Base-by-base conservation (phyloP, 2,113 vertebrate genomes). In the Cephalopterus ornatus region DNA sequence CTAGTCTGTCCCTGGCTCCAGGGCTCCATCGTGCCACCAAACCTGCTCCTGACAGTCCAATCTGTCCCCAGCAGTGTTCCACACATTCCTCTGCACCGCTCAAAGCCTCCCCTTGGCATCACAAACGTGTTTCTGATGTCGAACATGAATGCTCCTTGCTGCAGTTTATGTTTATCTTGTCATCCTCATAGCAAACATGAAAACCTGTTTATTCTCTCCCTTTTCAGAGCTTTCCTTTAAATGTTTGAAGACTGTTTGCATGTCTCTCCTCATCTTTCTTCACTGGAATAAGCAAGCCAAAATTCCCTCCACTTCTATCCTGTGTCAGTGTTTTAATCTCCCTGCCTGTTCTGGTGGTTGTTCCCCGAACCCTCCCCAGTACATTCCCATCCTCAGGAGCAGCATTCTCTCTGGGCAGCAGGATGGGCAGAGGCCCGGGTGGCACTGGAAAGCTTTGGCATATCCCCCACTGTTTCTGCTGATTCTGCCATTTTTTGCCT, bases 151-250 rank as follows among this genome's bases (percentile, higher is more conserved):
- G 39, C 77, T 91, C 61, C 85, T 71, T 63, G 93, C 90, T 90
- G 95, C 95, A 52, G 92, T 76, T 92, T 83, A 41, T 71, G 90
- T 94, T 93, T 90, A 26, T 30, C 95, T 95, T 96, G 95, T 94
- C 95, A 92, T 88, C 90, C 90, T 93, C 91, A 17, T 0, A 75
- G 94, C 4, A 15, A 92, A 90, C 95, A 93, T 73, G 94, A 95
- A 95, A 95, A 96, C 85, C 91, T 95, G 85, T 88, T 96, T 96
- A 85, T 92, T 88, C 90, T 41, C 82, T 61, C 47, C 92, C 78
- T 85, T 89, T 83, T 65, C 85, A 52, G 90, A 88, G 92, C 88
- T 83, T n/a, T 28, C 85, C 90, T 88, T 61, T 83, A 83, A 76
- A 80, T 73, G 67, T 95, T 85, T 96, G 95, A 93, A 97, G 95